Evolutionary conservation across 2,797 vertebrate genomes (phyloP).

Genomic region (Girardinus metallicus): DNA sequence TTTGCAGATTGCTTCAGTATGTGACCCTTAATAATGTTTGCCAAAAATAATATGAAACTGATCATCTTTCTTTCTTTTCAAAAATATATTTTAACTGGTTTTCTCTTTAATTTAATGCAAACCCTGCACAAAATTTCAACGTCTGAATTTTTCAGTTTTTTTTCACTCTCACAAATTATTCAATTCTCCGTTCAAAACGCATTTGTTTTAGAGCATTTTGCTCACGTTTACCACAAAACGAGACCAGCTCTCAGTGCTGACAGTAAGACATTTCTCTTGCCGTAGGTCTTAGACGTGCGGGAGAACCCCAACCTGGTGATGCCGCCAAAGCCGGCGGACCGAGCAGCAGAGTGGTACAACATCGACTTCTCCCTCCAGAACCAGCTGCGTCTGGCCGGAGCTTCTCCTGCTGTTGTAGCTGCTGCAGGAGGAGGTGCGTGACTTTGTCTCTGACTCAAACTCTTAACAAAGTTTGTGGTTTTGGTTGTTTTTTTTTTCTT

Average conservation of each 20-base stretch:
- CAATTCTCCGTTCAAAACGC: too few species aligned
- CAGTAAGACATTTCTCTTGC: not conserved
- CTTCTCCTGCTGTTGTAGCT: constrained; percentile 92
- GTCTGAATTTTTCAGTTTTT: too few species aligned
- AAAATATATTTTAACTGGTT: too few species aligned
- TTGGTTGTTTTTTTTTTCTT: fast-evolving
- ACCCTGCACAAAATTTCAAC: too few species aligned
- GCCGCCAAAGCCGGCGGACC: constrained; percentile 94
- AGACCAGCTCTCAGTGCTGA: not conserved
- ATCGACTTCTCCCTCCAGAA: constrained; percentile 99
- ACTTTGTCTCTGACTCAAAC: not conserved
- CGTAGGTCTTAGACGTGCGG: constrained; percentile 91
- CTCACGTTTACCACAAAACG: not conserved
- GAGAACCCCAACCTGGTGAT: constrained; percentile 98
- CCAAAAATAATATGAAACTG: too few species aligned
- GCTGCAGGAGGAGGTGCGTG: constrained; percentile 87
- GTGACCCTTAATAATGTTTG: too few species aligned
- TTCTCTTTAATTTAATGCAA: too few species aligned
- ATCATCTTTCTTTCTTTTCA: too few species aligned
- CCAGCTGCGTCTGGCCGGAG: constrained; percentile 94
- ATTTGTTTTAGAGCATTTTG: not conserved
- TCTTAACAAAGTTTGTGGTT: not conserved
- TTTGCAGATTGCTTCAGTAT: too few species aligned
- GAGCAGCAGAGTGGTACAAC: constrained; percentile 93
- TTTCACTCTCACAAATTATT: too few species aligned